Conservation (phyloP, 2,888 invertebrate genomes). For the Eristalinus aeneus region DNA sequence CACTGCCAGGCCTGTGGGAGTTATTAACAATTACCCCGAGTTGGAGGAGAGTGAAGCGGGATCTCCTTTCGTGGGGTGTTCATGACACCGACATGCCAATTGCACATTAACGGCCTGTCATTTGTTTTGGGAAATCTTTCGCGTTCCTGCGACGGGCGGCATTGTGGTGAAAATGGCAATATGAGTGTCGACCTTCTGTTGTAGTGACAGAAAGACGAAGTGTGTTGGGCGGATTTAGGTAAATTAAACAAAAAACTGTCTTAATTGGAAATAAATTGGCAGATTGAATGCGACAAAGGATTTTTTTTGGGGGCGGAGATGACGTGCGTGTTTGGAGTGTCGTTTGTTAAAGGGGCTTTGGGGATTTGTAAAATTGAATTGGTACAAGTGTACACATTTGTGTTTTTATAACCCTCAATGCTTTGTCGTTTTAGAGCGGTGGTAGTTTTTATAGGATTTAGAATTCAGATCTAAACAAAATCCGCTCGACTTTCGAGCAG, state of each 20-base stretch:
- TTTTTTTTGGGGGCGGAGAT: neutral
- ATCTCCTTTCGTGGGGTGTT: slow-evolving; percentile 15
- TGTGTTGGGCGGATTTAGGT: slow-evolving; percentile 32
- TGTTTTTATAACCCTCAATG: neutral
- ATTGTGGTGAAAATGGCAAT: slow-evolving; percentile 5
- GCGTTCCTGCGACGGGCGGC: neutral
- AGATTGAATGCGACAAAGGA: slow-evolving; percentile 47
- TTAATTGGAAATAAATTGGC: slow-evolving; percentile 56
- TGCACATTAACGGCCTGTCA: slow-evolving; percentile 76
- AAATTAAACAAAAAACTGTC: slow-evolving; percentile 8
- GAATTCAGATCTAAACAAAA: too few relatives aligned
- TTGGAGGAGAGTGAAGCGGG: neutral
- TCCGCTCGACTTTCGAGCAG: too few relatives aligned
- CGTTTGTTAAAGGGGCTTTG: slow-evolving; percentile 33
- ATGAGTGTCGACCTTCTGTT: neutral
- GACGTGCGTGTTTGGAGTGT: slow-evolving; percentile 2
- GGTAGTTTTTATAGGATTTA: too few relatives aligned
- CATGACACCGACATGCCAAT: slow-evolving; percentile 78
- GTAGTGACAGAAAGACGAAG: neutral
- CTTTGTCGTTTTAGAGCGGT: too few relatives aligned
- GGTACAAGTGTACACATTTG: neutral
- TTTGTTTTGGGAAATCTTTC: slow-evolving; percentile 36
- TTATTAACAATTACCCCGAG: slow-evolving; percentile 6
- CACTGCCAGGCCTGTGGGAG: neutral
- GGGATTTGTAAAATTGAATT: neutral